Evolutionary conservation across 2,113 vertebrate genomes (phyloP), one percentile per base, ranked within the genome.

Genomic region (Pyxicephalus adspersus): DNA sequence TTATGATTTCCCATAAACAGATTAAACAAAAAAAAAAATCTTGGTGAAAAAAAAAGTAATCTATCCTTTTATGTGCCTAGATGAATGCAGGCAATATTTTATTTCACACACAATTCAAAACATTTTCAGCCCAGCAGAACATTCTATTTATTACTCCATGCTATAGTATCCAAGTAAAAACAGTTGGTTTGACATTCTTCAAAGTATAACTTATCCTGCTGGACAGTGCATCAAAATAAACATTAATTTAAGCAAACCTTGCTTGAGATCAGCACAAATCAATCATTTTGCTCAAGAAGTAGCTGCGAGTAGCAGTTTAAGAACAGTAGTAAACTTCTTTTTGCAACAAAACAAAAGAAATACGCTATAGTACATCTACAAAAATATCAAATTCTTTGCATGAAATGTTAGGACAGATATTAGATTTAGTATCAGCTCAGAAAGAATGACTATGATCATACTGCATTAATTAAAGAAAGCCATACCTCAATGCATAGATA

Each of bases 361-460:
- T 54, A 29, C 25, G 4, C 51, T 29, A 29, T 54, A 20, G 25
- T 15, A 58, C 26, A 58, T 55, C 5, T 54, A 60, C 58, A 13
- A 58, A 34, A 58, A n/a, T 55, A 45, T 45, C 38, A 45, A 74
- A 74, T 38, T 23, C 19, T 60, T 58, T 73, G 54, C 31, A 17
- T 22, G 55, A 74, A 23, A 74, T 58, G 55, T 31, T 29, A 58
- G 51, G 31, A 74, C n/a, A 60, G 54, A 20, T 22, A 54, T 20
- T 18, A 20, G 71, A 16, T 60, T 22, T 25, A 34, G 26, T 34
- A 58, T 55, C 29, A 58, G 52, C 52, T 18, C 15, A 15, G 34
- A 31, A 16, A 26, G 4, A 64, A 11, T 57, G 57, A 74, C 58
- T 61, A 61, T 54, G 38, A 54, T 74, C 71, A 74, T 15, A 61